phyloP scores from a whole-genome alignment of 2,888 invertebrate genomes.

The Ametastegia equiseti region DNA sequence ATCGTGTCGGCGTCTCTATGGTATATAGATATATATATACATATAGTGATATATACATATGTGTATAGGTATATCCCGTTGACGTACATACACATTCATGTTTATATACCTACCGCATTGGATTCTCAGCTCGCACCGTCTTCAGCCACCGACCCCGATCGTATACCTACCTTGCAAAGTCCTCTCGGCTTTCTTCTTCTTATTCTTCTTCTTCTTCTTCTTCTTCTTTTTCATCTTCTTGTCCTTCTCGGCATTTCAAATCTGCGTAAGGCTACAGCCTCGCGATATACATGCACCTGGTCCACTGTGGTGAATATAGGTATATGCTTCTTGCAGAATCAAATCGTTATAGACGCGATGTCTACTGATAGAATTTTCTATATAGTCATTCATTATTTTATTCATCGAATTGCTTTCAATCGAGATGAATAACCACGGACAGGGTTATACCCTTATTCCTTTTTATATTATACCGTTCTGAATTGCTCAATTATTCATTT shows the following conservation, averaged over 20 bases:
- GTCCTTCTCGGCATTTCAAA: neutral
- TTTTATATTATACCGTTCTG: neutral
- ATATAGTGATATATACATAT: too few species aligned
- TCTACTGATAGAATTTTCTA: neutral
- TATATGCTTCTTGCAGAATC: neutral
- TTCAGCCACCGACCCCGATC: conserved; percentile 9
- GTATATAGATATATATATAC: too few species aligned
- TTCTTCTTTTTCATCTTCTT: too few species aligned
- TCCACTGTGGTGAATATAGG: neutral
- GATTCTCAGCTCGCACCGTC: neutral
- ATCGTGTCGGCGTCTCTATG: neutral
- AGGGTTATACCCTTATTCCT: too few species aligned
- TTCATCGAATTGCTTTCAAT: neutral
- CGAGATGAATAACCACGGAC: neutral
- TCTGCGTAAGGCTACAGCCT: conserved; percentile 10
- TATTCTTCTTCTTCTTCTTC: too few species aligned
- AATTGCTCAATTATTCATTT: neutral
- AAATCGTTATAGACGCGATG: neutral
- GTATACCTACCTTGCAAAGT: neutral
- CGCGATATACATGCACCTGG: neutral
- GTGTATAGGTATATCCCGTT: neutral
- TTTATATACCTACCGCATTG: neutral
- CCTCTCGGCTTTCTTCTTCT: neutral
- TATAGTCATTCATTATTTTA: neutral
- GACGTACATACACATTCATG: neutral